These are phyloP conservation scores for Steinernema carpocapsae DNA, from an alignment of 2,888 invertebrate species.

Conservation along the genomic window DNA sequence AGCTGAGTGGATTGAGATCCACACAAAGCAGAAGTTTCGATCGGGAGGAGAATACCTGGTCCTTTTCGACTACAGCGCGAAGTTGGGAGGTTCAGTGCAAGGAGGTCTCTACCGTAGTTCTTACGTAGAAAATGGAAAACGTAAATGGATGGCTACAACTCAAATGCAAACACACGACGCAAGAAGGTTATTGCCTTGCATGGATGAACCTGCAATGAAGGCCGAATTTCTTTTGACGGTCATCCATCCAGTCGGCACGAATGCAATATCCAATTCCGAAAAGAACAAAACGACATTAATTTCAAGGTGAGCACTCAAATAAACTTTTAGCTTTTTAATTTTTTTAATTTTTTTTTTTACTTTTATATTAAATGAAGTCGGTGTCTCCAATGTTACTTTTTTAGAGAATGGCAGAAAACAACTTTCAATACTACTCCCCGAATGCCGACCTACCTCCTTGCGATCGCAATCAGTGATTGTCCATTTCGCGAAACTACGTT, in stretches of 20 bases:
- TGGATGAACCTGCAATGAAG: constrained; percentile 37
- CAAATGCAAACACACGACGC: constrained; percentile 36
- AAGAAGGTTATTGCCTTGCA: constrained; percentile 26
- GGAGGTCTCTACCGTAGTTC: constrained; percentile 28
- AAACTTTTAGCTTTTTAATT: background rate
- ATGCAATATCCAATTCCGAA: constrained; percentile 86
- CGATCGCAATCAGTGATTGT: constrained; percentile 90
- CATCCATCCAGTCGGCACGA: constrained; percentile 74
- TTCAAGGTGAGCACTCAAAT: constrained; percentile 7
- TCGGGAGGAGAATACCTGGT: constrained; percentile 15
- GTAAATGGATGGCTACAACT: constrained; percentile 31
- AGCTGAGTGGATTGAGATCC: constrained; percentile 28
- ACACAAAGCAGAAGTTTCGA: background rate
- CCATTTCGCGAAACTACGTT: constrained; percentile 52
- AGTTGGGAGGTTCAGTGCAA: background rate
- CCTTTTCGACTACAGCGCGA: constrained; percentile 18
- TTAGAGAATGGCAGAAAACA: constrained; percentile 20
- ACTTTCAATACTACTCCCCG: constrained; percentile 80
- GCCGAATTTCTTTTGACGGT: constrained; percentile 67
- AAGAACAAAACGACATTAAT: constrained; percentile 62
- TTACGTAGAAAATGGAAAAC: background rate
- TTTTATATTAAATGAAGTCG: background rate
- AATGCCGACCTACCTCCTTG: constrained; percentile 90
- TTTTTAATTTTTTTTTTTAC: no score
- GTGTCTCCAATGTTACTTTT: background rate